Conservation (phyloP, 2,797 vertebrate genomes). For the Urosaurus nigricauda region DNA sequence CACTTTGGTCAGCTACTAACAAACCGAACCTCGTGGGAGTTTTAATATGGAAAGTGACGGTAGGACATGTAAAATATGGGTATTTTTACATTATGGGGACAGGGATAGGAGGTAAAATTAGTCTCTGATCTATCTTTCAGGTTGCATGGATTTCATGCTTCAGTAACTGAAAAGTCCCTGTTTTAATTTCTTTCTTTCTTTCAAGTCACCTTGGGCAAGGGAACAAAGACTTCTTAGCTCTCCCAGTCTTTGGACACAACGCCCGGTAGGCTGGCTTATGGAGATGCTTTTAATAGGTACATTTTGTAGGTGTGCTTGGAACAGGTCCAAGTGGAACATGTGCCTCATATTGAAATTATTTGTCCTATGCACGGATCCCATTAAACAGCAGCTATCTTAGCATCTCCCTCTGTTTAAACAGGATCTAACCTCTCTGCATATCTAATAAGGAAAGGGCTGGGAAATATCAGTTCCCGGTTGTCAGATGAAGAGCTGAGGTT, state of each 20-base stretch:
- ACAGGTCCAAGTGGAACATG: background rate
- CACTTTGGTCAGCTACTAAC: background rate
- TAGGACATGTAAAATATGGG: background rate
- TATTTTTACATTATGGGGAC: background rate
- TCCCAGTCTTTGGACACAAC: constrained; percentile 1
- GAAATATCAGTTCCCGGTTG: background rate
- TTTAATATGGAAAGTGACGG: background rate
- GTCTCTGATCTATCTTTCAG: background rate
- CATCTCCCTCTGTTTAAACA: background rate
- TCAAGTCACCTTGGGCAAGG: background rate
- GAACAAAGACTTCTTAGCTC: background rate
- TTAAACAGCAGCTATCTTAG: background rate
- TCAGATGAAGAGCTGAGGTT: background rate
- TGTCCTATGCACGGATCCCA: background rate
- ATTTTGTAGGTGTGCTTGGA: constrained; percentile 17
- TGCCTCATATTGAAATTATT: background rate
- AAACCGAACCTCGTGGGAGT: background rate
- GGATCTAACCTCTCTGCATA: background rate
- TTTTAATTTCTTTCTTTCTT: background rate
- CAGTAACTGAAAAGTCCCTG: background rate
- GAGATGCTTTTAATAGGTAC: constrained; percentile 25
- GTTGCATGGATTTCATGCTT: background rate
- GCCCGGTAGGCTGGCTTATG: background rate
- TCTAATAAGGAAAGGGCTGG: background rate
- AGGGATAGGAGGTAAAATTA: background rate